Evolutionary conservation across 2,888 invertebrate species (phyloP).

Genomic region (Agrilus biguttatus): DNA sequence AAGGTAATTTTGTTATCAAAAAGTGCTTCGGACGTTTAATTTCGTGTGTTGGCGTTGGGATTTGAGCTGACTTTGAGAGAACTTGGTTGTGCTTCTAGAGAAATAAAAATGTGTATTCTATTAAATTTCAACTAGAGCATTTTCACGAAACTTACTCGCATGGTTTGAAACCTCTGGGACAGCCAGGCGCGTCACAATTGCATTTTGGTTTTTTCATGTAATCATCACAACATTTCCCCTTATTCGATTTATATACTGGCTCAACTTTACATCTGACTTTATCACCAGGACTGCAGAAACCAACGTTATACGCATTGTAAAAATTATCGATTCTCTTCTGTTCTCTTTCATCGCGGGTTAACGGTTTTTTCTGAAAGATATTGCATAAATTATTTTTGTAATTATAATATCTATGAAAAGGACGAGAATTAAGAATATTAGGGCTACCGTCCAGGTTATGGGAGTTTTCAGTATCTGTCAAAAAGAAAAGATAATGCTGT

Average conservation of each 20-base stretch:
- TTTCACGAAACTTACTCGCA: slow-evolving; percentile 10
- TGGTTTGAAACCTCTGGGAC: slow-evolving; percentile 28
- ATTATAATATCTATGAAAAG: background rate
- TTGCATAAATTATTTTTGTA: background rate
- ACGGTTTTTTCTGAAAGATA: background rate
- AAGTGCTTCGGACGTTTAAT: too few species aligned
- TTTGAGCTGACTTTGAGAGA: too few species aligned
- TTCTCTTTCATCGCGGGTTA: slow-evolving; percentile 4
- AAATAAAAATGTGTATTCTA: too few species aligned
- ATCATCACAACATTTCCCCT: background rate
- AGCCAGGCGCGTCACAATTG: slow-evolving; percentile 11
- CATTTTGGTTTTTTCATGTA: too few species aligned
- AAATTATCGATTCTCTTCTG: slow-evolving; percentile 20
- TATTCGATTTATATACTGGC: background rate
- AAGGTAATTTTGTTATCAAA: too few species aligned
- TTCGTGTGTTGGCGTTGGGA: too few species aligned
- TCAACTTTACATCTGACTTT: slow-evolving; percentile 1
- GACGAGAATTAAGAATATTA: too few species aligned
- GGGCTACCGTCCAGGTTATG: too few species aligned
- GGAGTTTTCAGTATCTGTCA: too few species aligned
- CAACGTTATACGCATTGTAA: slow-evolving; percentile 26
- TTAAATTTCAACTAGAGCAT: too few species aligned
- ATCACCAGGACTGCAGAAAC: slow-evolving; percentile 15
- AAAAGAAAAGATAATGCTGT: too few species aligned
- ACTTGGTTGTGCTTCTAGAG: too few species aligned